These are phyloP conservation scores for Morpho deidamia DNA, from an alignment of 2,888 invertebrate genomes.

Conservation along the genomic window DNA sequence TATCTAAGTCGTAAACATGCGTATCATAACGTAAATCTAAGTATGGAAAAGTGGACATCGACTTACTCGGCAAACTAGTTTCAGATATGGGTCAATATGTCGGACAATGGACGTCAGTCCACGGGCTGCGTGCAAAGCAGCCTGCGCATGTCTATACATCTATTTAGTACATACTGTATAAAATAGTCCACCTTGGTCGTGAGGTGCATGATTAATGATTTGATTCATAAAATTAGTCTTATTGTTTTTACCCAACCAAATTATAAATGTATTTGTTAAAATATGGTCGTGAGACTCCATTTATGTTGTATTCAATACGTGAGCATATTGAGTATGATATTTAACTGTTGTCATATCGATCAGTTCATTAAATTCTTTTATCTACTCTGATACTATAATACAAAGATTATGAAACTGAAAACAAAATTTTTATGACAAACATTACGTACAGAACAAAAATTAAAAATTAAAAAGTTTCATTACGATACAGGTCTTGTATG, in stretches of 20 bases:
- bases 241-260: too few relatives aligned
- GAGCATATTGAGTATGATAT: not conserved
- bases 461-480: too few relatives aligned
- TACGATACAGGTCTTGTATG: too few relatives aligned
- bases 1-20: slow-evolving; percentile 14
- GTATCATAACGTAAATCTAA: slow-evolving; percentile 15
- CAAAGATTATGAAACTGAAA: too few relatives aligned
- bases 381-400: too few relatives aligned
- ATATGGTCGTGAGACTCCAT: not conserved
- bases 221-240: not conserved
- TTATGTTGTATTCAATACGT: not conserved
- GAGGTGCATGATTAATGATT: not conserved
- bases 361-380: too few relatives aligned
- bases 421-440: too few relatives aligned
- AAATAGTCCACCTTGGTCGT: too few relatives aligned
- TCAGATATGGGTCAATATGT: slow-evolving; percentile 21
- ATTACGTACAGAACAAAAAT: too few relatives aligned
- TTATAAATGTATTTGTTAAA: too few relatives aligned
- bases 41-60: slow-evolving; percentile 19
- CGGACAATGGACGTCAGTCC: slow-evolving; percentile 13
- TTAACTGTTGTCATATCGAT: too few relatives aligned
- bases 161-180: slow-evolving; percentile 8
- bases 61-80: slow-evolving; percentile 21
- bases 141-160: slow-evolving; percentile 7
- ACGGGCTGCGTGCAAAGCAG: not conserved